Base-by-base conservation (phyloP, 2,888 invertebrate species). In the Melinopterus prodromus region DNA sequence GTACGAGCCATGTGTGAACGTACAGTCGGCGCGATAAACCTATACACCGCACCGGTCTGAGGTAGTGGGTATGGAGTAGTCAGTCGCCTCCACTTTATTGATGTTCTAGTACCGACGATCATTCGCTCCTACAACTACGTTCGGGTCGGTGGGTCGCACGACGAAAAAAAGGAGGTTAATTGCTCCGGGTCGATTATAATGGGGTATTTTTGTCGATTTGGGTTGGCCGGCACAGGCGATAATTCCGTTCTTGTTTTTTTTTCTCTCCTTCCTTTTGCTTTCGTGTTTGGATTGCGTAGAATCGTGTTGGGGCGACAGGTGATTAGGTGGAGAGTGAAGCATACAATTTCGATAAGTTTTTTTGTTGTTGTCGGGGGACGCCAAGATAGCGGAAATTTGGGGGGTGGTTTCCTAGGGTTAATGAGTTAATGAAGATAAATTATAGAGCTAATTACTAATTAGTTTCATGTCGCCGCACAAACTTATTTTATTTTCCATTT, bases 1-100 rank as follows among this genome's bases (percentile, higher is more conserved):
- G 88, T 87, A 85, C 86, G 85, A 87, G 86, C 86, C 88, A 87
- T 88, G 88, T 88, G 88, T 87, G 71, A 16, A n/a, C 15, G 26
- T 74, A 37, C n/a, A 36, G 74, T 16, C 36, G 74, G 9, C 37
- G 35, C 35, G 74, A 36, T 26, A 74, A 74, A 35, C 6, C 37
- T 36, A 74, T 35, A 36, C 37, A 12, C 71, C 71, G 14, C 37
- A 36, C 37, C 15, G 15, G 74, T 35, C 74, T 35, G 36, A 37
- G n/a, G 74, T 74, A 37, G 15, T 15, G 35, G 9, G n/a, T 35
- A 14, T 35, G 71, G 16, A 71, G 74, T 35, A 35, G 74, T 35
- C 35, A 35, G 74, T 35, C 35, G 74, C 74, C 37, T 53, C 26
- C 15, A 35, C 37, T 74, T 74, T 74, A 74, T 74, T 74, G 35